These are phyloP conservation scores for Catharus ustulatus DNA, from an alignment of 2,797 vertebrate genomes.

Conservation along the genomic window DNA sequence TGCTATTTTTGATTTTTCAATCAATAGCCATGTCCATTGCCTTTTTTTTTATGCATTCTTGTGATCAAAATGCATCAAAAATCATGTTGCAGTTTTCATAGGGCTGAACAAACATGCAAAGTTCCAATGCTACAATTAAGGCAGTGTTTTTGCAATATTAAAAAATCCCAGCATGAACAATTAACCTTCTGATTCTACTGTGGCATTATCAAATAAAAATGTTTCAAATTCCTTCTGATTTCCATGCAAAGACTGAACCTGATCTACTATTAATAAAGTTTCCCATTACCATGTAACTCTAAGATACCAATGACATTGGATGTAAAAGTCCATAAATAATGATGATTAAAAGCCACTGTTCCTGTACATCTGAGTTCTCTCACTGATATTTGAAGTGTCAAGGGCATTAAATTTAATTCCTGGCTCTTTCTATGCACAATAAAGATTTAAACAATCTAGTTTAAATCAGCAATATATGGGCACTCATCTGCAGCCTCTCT, in stretches of 20 bases:
- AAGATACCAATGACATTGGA: not conserved
- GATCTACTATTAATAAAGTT: not conserved
- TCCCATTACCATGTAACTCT: not conserved
- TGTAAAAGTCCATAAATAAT: not conserved
- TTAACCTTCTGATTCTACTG: not conserved
- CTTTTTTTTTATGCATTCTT: not conserved
- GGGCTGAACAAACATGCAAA: not conserved
- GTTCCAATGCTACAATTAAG: not conserved
- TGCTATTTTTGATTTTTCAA: not conserved
- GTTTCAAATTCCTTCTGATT: not conserved
- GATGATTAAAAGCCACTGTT: not conserved
- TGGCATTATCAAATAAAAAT: not conserved
- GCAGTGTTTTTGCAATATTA: not conserved
- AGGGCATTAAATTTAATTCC: conserved; percentile 26
- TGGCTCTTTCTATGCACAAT: conserved; percentile 12
- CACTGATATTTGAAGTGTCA: not conserved
- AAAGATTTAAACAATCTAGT: not conserved
- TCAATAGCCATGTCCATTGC: not conserved
- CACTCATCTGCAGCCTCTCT: not conserved
- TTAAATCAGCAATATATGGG: conserved; percentile 2
- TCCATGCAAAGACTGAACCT: not conserved
- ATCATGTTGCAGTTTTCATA: not conserved
- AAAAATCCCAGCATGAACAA: not conserved
- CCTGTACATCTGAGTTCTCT: not conserved
- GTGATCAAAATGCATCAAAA: not conserved